Conservation (phyloP, 1,140 invertebrate species). For the Eurosta solidaginis region DNA sequence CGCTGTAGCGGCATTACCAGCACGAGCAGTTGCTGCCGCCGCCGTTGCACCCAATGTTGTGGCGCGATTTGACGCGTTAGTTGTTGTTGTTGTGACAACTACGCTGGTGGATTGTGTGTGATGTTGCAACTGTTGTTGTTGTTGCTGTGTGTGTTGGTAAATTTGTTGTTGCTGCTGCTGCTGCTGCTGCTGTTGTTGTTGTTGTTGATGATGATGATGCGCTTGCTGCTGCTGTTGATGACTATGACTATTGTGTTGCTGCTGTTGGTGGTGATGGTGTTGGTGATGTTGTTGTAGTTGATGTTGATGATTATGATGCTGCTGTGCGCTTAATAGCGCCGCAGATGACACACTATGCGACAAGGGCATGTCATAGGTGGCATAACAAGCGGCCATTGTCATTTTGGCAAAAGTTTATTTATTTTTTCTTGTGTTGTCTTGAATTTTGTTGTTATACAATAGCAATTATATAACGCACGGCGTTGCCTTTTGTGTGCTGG, state of each 20-base stretch:
- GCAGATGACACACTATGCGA: constrained; percentile 40
- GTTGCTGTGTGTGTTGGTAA: constrained; percentile 36
- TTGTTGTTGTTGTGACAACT: constrained; percentile 21
- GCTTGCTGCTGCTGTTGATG: constrained; percentile 49
- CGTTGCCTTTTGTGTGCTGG: neutral
- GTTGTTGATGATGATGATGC: constrained; percentile 51
- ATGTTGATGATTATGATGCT: constrained; percentile 42
- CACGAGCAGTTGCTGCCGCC: constrained; percentile 13
- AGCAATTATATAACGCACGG: neutral
- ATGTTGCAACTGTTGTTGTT: constrained; percentile 35
- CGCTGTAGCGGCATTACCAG: neutral
- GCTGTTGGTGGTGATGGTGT: constrained; percentile 43
- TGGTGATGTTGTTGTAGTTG: constrained; percentile 49
- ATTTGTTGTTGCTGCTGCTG: constrained; percentile 44
- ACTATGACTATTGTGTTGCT: constrained; percentile 42
- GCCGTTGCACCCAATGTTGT: constrained; percentile 36
- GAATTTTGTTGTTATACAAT: neutral
- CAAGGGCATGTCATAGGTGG: constrained; percentile 56
- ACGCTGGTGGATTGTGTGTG: too few relatives aligned
- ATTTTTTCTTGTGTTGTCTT: constrained; percentile 33
- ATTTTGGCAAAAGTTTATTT: constrained; percentile 41
- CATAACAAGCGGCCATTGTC: constrained; percentile 60
- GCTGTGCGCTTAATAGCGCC: constrained; percentile 37
- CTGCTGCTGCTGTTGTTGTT: constrained; percentile 41
- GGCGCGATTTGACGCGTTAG: neutral